A percentile compares a stretch with the other conserved stretches of the same genome.
Evolutionary conservation across 2,113 vertebrate genomes (phyloP).

Genomic region (Thunnus maccoyii): DNA sequence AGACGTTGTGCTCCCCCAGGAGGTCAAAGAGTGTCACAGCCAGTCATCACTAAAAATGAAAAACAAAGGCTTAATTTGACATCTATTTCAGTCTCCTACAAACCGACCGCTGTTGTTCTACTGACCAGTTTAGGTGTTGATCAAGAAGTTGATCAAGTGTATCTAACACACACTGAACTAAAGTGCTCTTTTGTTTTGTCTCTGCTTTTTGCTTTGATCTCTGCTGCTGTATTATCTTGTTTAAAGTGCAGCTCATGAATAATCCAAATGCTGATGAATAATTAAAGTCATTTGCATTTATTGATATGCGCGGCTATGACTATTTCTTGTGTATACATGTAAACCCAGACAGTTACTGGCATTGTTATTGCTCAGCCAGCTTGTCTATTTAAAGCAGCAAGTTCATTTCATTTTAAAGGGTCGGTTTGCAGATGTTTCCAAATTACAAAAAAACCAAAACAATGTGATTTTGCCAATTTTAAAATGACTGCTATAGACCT

Average conservation of each 20-base stretch:
- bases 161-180: too few relatives aligned
- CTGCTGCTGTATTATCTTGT: too few relatives aligned
- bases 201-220: background rate
- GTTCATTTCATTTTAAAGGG: background rate
- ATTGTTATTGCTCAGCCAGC: background rate
- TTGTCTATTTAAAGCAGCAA: background rate
- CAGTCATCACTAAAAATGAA: background rate
- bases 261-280: conserved; percentile 5
- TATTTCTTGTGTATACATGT: background rate
- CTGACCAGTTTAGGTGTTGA: too few relatives aligned
- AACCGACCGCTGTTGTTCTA: too few relatives aligned
- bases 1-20: conserved; percentile 3
- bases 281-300: conserved; percentile 27
- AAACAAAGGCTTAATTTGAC: too few relatives aligned
- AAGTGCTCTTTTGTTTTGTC: background rate
- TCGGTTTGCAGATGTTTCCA: too few relatives aligned
- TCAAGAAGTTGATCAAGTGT: too few relatives aligned
- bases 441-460: too few relatives aligned
- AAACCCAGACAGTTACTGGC: background rate
- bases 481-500: too few relatives aligned
- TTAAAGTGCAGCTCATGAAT: conserved; percentile 24
- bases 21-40: conserved; percentile 11
- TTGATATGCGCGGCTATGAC: background rate
- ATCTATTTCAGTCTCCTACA: too few relatives aligned
- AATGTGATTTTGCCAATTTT: too few relatives aligned